phyloP scores from a whole-genome alignment of 2,797 vertebrate species.

The Megalops cyprinoides region DNA sequence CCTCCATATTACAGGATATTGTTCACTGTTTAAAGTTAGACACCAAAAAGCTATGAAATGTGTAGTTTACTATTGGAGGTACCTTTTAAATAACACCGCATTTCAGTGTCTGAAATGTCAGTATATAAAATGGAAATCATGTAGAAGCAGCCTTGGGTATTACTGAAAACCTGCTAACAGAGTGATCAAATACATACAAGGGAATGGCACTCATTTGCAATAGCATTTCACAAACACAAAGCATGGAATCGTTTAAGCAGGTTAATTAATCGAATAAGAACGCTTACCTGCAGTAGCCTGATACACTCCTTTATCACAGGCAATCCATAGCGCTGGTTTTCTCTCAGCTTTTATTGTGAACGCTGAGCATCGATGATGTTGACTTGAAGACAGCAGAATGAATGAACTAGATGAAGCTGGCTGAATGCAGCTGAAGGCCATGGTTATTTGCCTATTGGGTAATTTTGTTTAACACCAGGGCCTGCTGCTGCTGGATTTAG shows the following conservation, averaged over 20 bases:
- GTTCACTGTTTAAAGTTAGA: no score
- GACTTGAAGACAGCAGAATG: conserved; percentile 63
- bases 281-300: neutral
- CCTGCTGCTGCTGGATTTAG: conserved; percentile 8
- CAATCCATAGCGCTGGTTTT: no score
- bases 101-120: no score
- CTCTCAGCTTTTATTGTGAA: no score
- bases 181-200: neutral
- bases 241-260: neutral
- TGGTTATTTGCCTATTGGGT: conserved; percentile 6
- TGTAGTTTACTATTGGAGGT: no score
- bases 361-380: neutral
- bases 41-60: no score
- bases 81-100: no score
- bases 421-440: conserved; percentile 45
- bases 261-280: neutral
- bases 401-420: conserved; percentile 58
- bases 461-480: conserved; percentile 19
- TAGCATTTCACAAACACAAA: neutral
- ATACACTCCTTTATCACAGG: neutral
- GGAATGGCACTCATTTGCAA: neutral
- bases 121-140: neutral
- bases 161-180: neutral
- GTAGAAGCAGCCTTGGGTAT: neutral
- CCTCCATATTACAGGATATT: no score